phyloP scores from a whole-genome alignment of 1,140 invertebrate genomes.

The Drosophila aff. region DNA sequence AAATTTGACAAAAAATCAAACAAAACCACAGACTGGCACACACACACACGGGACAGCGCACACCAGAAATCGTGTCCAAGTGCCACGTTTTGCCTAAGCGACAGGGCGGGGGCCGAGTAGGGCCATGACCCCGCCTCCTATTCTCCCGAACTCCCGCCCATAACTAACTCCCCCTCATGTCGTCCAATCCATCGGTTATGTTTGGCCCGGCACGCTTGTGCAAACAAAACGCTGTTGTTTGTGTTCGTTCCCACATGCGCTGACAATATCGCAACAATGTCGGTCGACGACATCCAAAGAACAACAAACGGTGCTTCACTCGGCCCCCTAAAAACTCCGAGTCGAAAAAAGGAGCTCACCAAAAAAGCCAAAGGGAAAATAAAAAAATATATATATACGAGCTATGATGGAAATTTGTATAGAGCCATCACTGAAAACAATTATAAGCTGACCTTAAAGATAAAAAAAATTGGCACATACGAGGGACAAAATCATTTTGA shows the following conservation, averaged over 20 bases:
- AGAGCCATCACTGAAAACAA: constrained; percentile 7
- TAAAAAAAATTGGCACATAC: neutral
- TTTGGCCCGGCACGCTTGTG: constrained; percentile 53
- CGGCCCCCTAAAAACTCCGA: constrained; percentile 12
- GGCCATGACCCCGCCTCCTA: constrained; percentile 61
- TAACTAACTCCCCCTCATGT: neutral
- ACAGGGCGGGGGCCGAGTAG: constrained; percentile 47
- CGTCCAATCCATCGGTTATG: constrained; percentile 18
- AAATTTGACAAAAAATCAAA: constrained; percentile 29
- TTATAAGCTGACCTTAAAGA: neutral
- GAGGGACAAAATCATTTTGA: neutral
- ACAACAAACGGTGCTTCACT: constrained; percentile 46
- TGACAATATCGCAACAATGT: constrained; percentile 79
- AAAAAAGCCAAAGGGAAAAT: constrained; percentile 28
- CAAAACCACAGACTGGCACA: constrained; percentile 8
- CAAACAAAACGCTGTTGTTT: constrained; percentile 67
- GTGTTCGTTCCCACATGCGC: constrained; percentile 68
- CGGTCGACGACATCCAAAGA: constrained; percentile 51
- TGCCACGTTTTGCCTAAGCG: constrained; percentile 73
- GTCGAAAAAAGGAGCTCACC: constrained; percentile 16
- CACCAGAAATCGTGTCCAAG: constrained; percentile 69
- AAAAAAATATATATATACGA: constrained; percentile 43
- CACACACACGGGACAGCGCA: constrained; percentile 13
- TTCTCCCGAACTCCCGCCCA: neutral
- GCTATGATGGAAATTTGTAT: constrained; percentile 47